Base-by-base conservation (phyloP, 2,797 vertebrate species). In the Loris lydekkerianus region DNA sequence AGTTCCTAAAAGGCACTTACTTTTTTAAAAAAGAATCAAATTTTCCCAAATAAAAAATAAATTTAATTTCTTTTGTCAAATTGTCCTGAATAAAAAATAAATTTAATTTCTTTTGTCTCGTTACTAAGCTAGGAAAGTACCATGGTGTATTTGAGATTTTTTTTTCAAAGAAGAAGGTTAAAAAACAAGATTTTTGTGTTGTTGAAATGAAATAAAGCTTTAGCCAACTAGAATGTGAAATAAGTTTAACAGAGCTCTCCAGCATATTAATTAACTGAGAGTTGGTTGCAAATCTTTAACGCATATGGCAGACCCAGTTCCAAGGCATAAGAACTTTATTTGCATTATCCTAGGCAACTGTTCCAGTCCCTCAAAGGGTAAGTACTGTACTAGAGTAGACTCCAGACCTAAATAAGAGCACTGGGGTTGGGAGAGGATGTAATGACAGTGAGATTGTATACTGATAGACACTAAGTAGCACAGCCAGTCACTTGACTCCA, bases 151-250 rank as follows among this genome's bases (percentile, higher is more conserved):
- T 92, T 82, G 23, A 63, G 13, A 40, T 34, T 70, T 58, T 56
- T 69, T 80, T 91, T 86, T 20, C n/a, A 70, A 89, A 95, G n/a
- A 78, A 7, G 13, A 90, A 43, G 17, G 13, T 89, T 92, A 21
- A 92, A 81, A 92, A 85, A 56, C 58, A 89, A 76, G 10, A 7
- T 78, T 94, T 96, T n/a, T 4, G n/a, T 93, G 23, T 40, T 88
- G 25, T 60, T 91, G n/a, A 95, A 96, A 95, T 83, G 34, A 93
- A 96, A 94, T 53, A 91, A 77, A 84, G 34, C 9, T 72, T 81
- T 49, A 92, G 63, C 14, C 37, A 61, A 73, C 2, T 10, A 46
- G 73, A 86, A 87, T 80, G 88, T 40, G 67, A 95, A 69, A 56
- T 76, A 91, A 73, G 53, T 69, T 40, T 89, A 86, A 85, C 25